A percentile compares a stretch with the other conserved stretches of the same genome.
These are phyloP conservation scores for Apogon hyalosoma DNA, from an alignment of 2,797 vertebrate species.

Conservation along the genomic window DNA sequence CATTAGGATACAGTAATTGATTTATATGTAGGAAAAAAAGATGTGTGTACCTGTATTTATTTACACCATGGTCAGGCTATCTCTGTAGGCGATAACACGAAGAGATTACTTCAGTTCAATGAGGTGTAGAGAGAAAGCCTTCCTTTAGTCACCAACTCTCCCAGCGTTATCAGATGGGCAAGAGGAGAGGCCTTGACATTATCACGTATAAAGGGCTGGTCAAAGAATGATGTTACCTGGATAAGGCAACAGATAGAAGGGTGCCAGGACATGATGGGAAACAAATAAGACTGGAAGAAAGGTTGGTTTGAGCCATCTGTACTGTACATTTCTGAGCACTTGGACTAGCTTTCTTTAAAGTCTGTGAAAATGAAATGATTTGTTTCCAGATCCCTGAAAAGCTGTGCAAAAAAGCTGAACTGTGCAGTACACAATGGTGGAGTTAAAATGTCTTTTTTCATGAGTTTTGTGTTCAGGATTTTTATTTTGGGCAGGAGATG, in stretches of 20 bases:
- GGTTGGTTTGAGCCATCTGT: slow-evolving; percentile 31
- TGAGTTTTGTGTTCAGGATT: no score
- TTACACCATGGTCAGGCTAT: slow-evolving; percentile 20
- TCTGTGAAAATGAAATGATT: no score
- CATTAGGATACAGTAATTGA: slow-evolving; percentile 1
- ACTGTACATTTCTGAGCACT: background rate
- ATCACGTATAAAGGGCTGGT: slow-evolving; percentile 37
- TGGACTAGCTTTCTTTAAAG: no score
- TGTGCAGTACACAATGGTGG: no score
- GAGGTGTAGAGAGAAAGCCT: slow-evolving; percentile 56
- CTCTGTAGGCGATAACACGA: slow-evolving; percentile 27
- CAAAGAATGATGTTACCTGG: slow-evolving; percentile 33
- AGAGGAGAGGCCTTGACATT: slow-evolving; percentile 53
- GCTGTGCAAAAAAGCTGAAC: no score
- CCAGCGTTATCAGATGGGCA: slow-evolving; percentile 62
- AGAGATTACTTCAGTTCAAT: slow-evolving; percentile 49
- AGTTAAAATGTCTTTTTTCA: no score
- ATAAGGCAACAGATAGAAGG: slow-evolving; percentile 33
- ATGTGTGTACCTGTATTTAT: slow-evolving; percentile 24
- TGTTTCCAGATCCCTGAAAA: no score
- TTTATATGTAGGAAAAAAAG: slow-evolving; percentile 3
- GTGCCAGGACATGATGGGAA: slow-evolving; percentile 1
- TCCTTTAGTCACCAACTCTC: slow-evolving; percentile 40
- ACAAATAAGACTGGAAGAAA: slow-evolving; percentile 13
- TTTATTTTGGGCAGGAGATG: no score